Percentiles rank a stretch among this genome's conserved stretches.
Evolutionary conservation across 1,140 invertebrate species (phyloP).

Genomic region (Caenorhabditis elegans): DNA sequence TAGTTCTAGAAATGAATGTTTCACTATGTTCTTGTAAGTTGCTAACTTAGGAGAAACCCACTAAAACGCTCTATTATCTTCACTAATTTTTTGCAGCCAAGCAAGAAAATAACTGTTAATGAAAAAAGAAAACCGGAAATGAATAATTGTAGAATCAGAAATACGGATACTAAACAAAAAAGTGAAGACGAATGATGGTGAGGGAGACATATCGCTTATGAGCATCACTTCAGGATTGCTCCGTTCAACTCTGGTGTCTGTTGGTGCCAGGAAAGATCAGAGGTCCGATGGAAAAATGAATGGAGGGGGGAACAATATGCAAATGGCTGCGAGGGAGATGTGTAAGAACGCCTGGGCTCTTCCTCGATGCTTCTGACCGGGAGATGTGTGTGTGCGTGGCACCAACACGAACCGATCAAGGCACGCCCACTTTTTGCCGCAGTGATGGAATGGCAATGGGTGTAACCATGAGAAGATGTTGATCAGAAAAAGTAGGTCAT

Average conservation of each 20-base stretch:
- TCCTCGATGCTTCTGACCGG: not conserved
- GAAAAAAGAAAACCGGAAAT: too few species aligned
- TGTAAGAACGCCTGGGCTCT: conserved; percentile 23
- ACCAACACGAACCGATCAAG: conserved; percentile 20
- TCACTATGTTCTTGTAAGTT: too few species aligned
- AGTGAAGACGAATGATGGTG: conserved; percentile 23
- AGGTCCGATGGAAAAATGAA: not conserved
- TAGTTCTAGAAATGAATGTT: too few species aligned
- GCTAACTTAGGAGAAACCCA: too few species aligned
- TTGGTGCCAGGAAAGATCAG: conserved; percentile 26
- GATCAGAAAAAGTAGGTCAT: not conserved
- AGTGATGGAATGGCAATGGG: conserved; percentile 10
- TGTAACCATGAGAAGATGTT: conserved; percentile 30
- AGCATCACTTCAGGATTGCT: not conserved
- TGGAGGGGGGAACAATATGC: not conserved
- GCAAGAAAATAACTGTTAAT: too few species aligned
- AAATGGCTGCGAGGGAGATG: not conserved
- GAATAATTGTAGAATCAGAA: not conserved
- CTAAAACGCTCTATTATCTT: too few species aligned
- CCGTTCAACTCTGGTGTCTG: not conserved
- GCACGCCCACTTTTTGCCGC: conserved; percentile 8
- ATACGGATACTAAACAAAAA: not conserved
- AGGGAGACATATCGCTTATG: conserved; percentile 3
- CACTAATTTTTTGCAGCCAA: too few species aligned
- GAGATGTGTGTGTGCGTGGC: not conserved